These are phyloP conservation scores for Emydoidea blandingii DNA, from an alignment of 2,797 vertebrate genomes.

Conservation along the genomic window DNA sequence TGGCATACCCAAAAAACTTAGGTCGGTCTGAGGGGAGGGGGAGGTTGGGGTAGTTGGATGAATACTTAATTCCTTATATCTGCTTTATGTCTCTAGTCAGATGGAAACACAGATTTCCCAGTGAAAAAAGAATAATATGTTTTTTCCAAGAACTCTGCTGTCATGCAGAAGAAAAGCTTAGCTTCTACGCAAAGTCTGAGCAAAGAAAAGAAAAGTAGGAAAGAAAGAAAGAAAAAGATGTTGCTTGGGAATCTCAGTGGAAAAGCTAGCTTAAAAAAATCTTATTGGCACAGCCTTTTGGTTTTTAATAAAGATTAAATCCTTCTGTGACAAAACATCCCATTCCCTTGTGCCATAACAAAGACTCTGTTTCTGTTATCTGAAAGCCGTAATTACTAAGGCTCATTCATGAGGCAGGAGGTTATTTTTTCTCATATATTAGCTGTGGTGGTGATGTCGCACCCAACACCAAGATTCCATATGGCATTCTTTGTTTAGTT, in stretches of 20 bases:
- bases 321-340: slow-evolving; percentile 27
- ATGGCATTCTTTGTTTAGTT: slow-evolving; percentile 18
- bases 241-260: slow-evolving; percentile 18
- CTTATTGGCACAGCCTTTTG: slow-evolving; percentile 23
- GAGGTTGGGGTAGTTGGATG: slow-evolving; percentile 39
- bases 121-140: slow-evolving; percentile 20
- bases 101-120: slow-evolving; percentile 63
- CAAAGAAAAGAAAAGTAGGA: neutral
- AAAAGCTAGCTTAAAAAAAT: slow-evolving; percentile 8
- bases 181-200: slow-evolving; percentile 37
- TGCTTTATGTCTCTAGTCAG: slow-evolving; percentile 66
- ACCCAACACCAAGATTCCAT: neutral
- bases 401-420: neutral
- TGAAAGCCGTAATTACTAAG: slow-evolving; percentile 22
- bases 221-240: neutral
- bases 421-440: slow-evolving; percentile 19
- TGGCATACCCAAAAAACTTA: slow-evolving; percentile 54
- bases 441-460: neutral
- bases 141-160: slow-evolving; percentile 65
- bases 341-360: neutral
- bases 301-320: slow-evolving; percentile 33
- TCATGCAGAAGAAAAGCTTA: slow-evolving; percentile 49
- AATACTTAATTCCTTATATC: slow-evolving; percentile 65
- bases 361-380: neutral
- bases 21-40: slow-evolving; percentile 31